Percentiles rank a stretch among this genome's conserved stretches.
Evolutionary conservation across 1,140 invertebrate genomes (phyloP).

Genomic region (Drosophila nebulosa): DNA sequence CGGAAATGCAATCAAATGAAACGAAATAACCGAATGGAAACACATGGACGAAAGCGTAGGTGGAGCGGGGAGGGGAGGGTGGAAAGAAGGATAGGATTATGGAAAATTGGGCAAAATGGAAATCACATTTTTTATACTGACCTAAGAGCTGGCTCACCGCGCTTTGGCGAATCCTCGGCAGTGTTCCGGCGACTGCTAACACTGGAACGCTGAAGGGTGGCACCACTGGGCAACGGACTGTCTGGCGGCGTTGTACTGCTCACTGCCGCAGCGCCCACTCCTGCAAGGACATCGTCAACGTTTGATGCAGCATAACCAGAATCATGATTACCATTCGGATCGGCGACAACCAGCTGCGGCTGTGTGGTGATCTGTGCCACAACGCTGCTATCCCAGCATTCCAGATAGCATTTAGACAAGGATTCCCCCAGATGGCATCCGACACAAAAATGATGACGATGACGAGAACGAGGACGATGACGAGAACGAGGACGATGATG

Average conservation of each 20-base stretch:
- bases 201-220: conserved; percentile 71
- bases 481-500: neutral
- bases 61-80: too few species aligned
- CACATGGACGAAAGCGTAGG: neutral
- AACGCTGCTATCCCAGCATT: conserved; percentile 77
- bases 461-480: too few species aligned
- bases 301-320: conserved; percentile 89
- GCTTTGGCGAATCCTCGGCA: conserved; percentile 74
- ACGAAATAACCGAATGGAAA: conserved; percentile 14
- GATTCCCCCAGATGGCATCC: neutral
- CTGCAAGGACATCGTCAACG: conserved; percentile 82
- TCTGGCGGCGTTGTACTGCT: conserved; percentile 81
- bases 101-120: too few species aligned
- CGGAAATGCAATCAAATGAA: conserved; percentile 1
- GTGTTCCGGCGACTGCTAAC: conserved; percentile 70
- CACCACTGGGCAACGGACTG: conserved; percentile 82
- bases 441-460: neutral
- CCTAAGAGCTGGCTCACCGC: conserved; percentile 74
- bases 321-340: conserved; percentile 90
- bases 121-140: too few species aligned
- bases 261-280: conserved; percentile 58
- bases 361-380: conserved; percentile 83
- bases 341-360: conserved; percentile 81
- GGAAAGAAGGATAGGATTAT: neutral
- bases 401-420: neutral